phyloP scores from a whole-genome alignment of 2,797 vertebrate species.

The Propithecus deckenii region DNA sequence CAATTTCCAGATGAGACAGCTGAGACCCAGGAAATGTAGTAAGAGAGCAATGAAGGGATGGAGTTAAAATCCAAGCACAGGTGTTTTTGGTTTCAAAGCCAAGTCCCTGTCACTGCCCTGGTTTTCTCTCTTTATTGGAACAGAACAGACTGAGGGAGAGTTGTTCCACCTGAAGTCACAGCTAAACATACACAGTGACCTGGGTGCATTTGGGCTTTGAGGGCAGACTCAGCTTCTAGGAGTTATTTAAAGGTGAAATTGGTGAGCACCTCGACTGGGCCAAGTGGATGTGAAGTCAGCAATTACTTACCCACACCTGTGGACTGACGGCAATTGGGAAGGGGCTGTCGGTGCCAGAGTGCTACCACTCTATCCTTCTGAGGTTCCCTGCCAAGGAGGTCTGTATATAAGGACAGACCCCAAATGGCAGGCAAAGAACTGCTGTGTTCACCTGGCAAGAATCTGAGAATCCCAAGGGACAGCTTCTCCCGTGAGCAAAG shows the following conservation, averaged over 20 bases:
- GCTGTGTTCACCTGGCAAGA: background rate
- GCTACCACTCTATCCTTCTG: background rate
- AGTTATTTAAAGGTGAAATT: background rate
- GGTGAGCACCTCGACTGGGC: background rate
- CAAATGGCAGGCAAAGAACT: background rate
- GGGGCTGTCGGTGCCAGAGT: background rate
- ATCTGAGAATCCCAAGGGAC: rapidly evolving
- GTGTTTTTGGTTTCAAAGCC: background rate
- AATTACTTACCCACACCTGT: no score
- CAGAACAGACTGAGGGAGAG: background rate
- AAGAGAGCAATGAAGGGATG: background rate
- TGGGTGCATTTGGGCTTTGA: background rate
- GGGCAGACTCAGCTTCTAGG: background rate
- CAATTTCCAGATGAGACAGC: background rate
- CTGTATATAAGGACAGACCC: background rate
- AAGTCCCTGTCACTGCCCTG: background rate
- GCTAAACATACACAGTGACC: background rate
- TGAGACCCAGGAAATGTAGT: background rate
- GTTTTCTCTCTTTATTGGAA: background rate
- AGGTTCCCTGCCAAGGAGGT: background rate
- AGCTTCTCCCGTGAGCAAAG: background rate
- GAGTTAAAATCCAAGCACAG: background rate
- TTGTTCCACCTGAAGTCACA: background rate
- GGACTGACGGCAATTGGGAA: no score
- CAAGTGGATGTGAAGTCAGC: background rate